phyloP scores from a whole-genome alignment of 2,888 invertebrate species.

The Ctena decussata region DNA sequence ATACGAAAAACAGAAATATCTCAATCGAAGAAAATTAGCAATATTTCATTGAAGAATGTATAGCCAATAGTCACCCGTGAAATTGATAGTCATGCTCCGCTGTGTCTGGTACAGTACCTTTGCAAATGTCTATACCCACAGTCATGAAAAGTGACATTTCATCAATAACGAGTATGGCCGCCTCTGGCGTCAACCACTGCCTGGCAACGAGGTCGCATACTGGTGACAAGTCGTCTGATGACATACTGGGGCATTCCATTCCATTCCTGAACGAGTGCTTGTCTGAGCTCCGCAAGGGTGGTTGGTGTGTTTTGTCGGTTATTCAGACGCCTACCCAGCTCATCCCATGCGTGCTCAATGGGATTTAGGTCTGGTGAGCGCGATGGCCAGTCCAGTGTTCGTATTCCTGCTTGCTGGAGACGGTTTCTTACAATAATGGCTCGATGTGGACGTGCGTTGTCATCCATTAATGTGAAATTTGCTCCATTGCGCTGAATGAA shows the following conservation, averaged over 20 bases:
- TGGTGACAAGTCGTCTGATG: neutral
- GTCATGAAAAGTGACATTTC: neutral
- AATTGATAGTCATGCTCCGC: no score
- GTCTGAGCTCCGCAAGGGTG: neutral
- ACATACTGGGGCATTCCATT: neutral
- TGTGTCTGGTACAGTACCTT: neutral
- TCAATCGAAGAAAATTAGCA: no score
- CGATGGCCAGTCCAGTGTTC: neutral
- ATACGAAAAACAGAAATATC: no score
- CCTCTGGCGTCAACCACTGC: neutral
- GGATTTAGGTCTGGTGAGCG: constrained; percentile 4
- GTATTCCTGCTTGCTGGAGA: neutral
- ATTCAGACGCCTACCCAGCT: neutral
- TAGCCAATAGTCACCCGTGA: no score
- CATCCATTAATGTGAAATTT: neutral
- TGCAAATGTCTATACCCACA: neutral
- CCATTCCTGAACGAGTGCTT: neutral
- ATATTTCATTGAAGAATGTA: no score
- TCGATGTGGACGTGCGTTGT: constrained; percentile 6
- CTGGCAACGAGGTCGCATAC: neutral
- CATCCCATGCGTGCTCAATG: neutral
- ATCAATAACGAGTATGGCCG: neutral
- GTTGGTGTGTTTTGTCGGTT: neutral
- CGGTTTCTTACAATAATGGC: neutral
- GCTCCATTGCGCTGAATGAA: neutral